Evolutionary conservation across 2,797 vertebrate species (phyloP).

Genomic region (Chanos chanos): DNA sequence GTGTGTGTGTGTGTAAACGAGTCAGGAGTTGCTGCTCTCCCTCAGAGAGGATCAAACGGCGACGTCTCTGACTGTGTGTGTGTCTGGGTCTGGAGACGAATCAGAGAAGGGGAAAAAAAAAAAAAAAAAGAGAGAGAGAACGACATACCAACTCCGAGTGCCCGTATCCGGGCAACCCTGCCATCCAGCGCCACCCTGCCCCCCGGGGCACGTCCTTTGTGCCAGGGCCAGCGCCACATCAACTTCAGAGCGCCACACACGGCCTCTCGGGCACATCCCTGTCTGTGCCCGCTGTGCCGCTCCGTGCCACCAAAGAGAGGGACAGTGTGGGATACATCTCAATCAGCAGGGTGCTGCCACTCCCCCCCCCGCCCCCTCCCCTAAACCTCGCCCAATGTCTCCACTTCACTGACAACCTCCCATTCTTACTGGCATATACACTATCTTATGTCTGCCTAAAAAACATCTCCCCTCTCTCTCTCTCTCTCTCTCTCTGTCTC

Average conservation of each 20-base stretch:
- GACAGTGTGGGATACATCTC: conserved; percentile 81
- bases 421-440: conserved; percentile 10
- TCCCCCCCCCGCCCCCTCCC: conserved; percentile 42
- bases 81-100: conserved; percentile 32
- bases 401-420: conserved; percentile 14
- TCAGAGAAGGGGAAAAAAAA: conserved; percentile 37
- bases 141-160: conserved; percentile 69
- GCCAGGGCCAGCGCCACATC: conserved; percentile 77
- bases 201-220: conserved; percentile 57
- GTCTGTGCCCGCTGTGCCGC: conserved; percentile 44
- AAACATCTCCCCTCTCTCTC: conserved; percentile 1
- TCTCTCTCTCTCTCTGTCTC: conserved; percentile 26
- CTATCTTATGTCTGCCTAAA: too few relatives aligned
- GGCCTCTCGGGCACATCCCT: conserved; percentile 57
- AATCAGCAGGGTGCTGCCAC: conserved; percentile 79
- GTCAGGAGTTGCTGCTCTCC: conserved; percentile 26
- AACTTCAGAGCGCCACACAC: conserved; percentile 61
- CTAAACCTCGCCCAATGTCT: conserved; percentile 17
- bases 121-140: conserved; percentile 41
- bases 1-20: not conserved
- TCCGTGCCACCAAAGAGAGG: conserved; percentile 25
- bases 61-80: conserved; percentile 37
- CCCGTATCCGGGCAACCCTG: conserved; percentile 80
- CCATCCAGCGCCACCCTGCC: conserved; percentile 54
- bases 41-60: conserved; percentile 56